These are phyloP conservation scores for Mythimna albipuncta DNA, from an alignment of 2,888 invertebrate genomes.

Conservation along the genomic window DNA sequence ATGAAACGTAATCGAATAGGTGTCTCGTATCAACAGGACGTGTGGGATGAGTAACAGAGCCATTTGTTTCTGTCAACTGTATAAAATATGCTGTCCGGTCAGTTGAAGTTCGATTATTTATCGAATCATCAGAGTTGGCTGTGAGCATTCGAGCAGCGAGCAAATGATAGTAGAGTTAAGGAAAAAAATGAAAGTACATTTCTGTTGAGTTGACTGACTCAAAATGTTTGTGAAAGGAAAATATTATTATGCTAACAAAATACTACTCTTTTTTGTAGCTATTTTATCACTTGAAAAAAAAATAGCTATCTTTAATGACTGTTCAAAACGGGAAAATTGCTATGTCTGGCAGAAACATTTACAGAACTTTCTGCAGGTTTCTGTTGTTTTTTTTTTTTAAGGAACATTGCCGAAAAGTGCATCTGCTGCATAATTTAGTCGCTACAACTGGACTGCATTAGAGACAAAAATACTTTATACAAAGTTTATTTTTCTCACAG, in stretches of 20 bases:
- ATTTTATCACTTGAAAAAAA: neutral
- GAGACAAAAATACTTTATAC: conserved; percentile 4
- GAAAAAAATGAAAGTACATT: neutral
- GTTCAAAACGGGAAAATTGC: neutral
- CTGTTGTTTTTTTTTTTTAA: conserved; percentile 11
- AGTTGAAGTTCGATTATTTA: conserved; percentile 42
- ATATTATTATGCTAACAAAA: neutral
- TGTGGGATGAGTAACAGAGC: conserved; percentile 38
- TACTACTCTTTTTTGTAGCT: neutral
- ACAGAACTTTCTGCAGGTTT: neutral
- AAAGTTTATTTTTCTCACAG: conserved; percentile 14
- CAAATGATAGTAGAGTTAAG: neutral
- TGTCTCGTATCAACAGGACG: conserved; percentile 38
- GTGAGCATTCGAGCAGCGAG: neutral
- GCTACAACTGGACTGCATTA: conserved; percentile 11
- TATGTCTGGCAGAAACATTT: neutral
- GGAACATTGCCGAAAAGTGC: conserved; percentile 12
- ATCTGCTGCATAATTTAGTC: conserved; percentile 38
- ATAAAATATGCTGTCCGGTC: conserved; percentile 54
- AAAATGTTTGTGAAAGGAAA: neutral
- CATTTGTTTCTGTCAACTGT: conserved; percentile 55
- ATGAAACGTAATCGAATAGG: conserved; percentile 54
- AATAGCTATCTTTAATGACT: neutral
- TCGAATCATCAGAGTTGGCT: conserved; percentile 20
- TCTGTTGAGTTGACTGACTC: neutral